Evolutionary conservation across 1,140 invertebrate species (phyloP).

Genomic region (Zaprionus gabonicus): DNA sequence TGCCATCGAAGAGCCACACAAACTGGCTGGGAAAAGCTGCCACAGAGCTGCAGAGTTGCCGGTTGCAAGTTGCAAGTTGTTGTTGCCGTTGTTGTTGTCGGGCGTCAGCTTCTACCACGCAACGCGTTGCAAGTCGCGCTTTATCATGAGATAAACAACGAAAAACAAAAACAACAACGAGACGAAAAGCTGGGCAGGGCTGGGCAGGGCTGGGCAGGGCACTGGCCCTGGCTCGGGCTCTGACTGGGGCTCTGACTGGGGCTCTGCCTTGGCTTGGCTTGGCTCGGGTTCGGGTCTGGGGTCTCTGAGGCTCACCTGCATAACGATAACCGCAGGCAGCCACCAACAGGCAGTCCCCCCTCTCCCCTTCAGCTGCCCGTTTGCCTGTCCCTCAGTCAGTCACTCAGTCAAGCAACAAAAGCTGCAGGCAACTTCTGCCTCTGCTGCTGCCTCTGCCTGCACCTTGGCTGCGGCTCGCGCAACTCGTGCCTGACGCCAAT

Average conservation of each 20-base stretch:
- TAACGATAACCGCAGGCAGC: conserved; percentile 66
- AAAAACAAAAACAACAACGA: conserved; percentile 44
- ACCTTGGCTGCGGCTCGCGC: not conserved
- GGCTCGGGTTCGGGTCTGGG: conserved; percentile 10
- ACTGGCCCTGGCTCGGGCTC: conserved; percentile 8
- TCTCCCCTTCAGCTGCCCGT: not conserved
- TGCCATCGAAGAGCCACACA: conserved; percentile 33
- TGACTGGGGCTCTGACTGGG: conserved; percentile 3
- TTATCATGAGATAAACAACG: conserved; percentile 76
- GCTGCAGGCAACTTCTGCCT: conserved; percentile 53
- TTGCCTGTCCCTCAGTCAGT: not conserved
- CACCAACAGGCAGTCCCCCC: conserved; percentile 16
- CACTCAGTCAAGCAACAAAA: conserved; percentile 49
- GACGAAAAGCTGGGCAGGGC: conserved; percentile 20
- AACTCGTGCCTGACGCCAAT: conserved; percentile 61
- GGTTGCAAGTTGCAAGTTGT: conserved; percentile 16
- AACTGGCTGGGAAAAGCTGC: conserved; percentile 22
- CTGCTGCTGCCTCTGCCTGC: conserved; percentile 13
- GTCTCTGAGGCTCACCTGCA: conserved; percentile 55
- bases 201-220: conserved; percentile 14
- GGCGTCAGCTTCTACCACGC: conserved; percentile 58
- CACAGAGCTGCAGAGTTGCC: conserved; percentile 14
- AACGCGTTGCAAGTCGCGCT: conserved; percentile 78
- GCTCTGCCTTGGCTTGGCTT: conserved; percentile 3
- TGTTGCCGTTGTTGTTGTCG: not conserved